These are phyloP conservation scores for Scalopus aquaticus DNA, from an alignment of 2,113 vertebrate genomes.

Conservation along the genomic window DNA sequence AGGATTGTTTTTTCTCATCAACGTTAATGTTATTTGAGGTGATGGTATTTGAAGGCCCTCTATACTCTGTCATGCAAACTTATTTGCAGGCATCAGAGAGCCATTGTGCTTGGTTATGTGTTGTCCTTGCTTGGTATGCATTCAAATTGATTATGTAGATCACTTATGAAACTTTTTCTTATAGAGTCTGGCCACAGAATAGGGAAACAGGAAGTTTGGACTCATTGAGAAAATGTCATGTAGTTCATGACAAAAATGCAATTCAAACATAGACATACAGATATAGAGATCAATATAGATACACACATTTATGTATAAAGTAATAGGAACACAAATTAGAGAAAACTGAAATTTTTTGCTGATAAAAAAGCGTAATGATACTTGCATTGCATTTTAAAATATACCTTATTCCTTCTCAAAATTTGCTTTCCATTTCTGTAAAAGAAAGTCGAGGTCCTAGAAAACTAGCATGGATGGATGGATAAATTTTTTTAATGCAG, in stretches of 20 bases:
- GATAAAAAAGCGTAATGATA: background rate
- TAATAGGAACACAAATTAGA: background rate
- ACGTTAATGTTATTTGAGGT: background rate
- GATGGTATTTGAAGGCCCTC: background rate
- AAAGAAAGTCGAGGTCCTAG: background rate
- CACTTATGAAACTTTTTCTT: background rate
- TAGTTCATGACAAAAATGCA: background rate
- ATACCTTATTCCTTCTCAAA: background rate
- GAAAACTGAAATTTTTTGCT: background rate
- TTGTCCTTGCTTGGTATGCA: background rate
- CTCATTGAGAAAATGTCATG: background rate
- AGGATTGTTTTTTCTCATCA: background rate
- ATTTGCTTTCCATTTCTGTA: background rate
- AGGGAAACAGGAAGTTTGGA: background rate
- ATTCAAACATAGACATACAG: background rate
- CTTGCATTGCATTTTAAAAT: conserved; percentile 26
- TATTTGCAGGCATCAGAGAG: background rate
- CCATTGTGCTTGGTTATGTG: background rate
- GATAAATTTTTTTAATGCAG: background rate
- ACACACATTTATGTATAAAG: background rate
- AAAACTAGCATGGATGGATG: background rate
- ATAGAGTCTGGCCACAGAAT: background rate
- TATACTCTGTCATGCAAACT: background rate
- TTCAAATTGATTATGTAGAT: background rate
- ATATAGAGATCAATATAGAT: background rate